Evolutionary conservation across 2,797 vertebrate species (phyloP).

Genomic region (Lepilemur septentrionalis): DNA sequence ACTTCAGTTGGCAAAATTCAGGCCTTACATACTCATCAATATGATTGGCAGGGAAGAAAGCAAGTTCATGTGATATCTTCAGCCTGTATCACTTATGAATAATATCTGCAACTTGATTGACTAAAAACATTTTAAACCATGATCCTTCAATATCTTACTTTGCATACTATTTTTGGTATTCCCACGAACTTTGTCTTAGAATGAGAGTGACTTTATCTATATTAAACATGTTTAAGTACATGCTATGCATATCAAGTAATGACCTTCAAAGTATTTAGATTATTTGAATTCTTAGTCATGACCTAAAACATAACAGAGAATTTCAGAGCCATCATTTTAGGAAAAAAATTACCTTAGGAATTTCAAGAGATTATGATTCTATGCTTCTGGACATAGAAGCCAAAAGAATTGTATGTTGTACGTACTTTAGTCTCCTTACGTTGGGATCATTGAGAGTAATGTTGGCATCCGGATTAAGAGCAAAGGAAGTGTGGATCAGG

Average conservation of each 20-base stretch:
- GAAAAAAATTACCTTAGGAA: not conserved
- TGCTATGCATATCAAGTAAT: not conserved
- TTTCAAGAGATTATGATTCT: not conserved
- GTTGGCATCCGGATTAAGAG: not conserved
- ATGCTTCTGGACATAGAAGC: not conserved
- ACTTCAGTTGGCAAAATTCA: not conserved
- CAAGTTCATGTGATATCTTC: not conserved
- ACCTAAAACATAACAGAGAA: not conserved
- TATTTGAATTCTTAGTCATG: not conserved
- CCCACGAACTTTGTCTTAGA: not conserved
- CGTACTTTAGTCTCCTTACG: fast-evolving
- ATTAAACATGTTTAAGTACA: not conserved
- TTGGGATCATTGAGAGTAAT: not conserved
- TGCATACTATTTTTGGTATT: not conserved
- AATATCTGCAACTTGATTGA: not conserved
- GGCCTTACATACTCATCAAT: not conserved
- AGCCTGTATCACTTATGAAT: not conserved
- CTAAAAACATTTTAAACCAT: not conserved
- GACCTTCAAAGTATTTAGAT: not conserved
- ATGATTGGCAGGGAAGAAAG: not conserved
- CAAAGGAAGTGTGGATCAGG: not conserved
- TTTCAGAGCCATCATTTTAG: not conserved
- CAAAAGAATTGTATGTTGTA: not conserved
- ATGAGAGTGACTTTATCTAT: not conserved
- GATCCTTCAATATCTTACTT: not conserved